Conservation (phyloP, 2,113 vertebrate genomes). For the Cavia aperea region DNA sequence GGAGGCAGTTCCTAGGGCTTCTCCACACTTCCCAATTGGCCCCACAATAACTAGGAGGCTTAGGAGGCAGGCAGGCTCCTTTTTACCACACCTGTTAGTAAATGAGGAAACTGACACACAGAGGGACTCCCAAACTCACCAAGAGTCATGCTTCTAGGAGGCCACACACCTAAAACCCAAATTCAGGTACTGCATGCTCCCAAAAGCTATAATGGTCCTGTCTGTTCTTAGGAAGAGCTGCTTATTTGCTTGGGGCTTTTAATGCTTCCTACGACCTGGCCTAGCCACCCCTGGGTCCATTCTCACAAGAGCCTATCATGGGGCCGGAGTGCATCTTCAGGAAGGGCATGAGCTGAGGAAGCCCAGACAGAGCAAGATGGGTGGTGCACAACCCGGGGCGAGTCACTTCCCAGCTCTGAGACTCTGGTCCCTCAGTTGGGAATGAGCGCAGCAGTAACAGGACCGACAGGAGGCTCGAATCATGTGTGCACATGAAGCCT, state of each 20-base stretch:
- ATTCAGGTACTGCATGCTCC: not conserved
- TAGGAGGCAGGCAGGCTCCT: not conserved
- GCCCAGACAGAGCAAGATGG: not conserved
- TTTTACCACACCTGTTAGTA: not conserved
- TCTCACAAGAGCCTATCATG: not conserved
- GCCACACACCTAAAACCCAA: not conserved
- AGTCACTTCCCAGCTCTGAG: not conserved
- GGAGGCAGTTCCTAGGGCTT: no score
- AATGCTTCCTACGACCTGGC: not conserved
- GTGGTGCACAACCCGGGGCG: not conserved
- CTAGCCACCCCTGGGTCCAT: not conserved
- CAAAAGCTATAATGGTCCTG: not conserved
- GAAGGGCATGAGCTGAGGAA: not conserved
- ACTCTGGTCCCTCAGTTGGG: not conserved
- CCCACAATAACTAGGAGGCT: no score
- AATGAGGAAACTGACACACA: constrained; percentile 16
- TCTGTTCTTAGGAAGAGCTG: not conserved
- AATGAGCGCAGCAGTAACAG: not conserved
- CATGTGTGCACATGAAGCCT: not conserved
- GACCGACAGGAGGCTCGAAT: not conserved
- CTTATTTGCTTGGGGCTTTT: not conserved
- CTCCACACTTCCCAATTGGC: no score
- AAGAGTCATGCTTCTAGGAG: constrained; percentile 8
- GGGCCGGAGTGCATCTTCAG: constrained; percentile 1
- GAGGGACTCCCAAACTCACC: constrained; percentile 13